phyloP scores from a whole-genome alignment of 2,797 vertebrate species.

The Netta rufina region DNA sequence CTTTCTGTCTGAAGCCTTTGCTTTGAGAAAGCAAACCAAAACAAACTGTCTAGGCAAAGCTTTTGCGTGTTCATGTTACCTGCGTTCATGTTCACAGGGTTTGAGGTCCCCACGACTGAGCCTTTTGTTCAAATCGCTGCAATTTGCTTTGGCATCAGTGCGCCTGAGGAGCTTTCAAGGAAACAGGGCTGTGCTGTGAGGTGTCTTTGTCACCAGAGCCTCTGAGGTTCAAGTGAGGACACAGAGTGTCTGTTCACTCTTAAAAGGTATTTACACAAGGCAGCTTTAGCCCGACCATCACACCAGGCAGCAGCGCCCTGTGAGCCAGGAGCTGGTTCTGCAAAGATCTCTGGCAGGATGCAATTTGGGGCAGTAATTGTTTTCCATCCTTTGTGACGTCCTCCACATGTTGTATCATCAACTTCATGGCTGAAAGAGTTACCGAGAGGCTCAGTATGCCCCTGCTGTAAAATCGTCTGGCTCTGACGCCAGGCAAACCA shows the following conservation, averaged over 20 bases:
- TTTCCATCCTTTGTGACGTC: not conserved
- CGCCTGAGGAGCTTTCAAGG: not conserved
- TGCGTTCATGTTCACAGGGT: accelerated
- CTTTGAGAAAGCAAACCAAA: not conserved
- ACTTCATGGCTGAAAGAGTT: not conserved
- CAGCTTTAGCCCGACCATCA: not conserved
- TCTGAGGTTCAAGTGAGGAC: not conserved
- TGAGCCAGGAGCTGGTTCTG: not conserved
- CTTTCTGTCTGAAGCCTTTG: not conserved
- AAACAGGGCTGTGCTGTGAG: not conserved
- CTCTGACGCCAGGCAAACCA: not conserved
- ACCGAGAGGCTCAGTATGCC: not conserved
- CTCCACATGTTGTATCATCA: not conserved
- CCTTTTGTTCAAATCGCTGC: not conserved
- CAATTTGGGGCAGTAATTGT: not conserved
- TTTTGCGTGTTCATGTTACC: not conserved
- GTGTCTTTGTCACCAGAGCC: accelerated
- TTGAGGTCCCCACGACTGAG: not conserved
- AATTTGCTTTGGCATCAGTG: not conserved
- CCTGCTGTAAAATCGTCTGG: not conserved
- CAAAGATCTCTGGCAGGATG: not conserved
- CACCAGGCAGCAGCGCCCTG: not conserved
- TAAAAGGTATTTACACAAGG: not conserved
- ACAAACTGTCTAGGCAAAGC: not conserved
- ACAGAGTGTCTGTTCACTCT: not conserved